phyloP scores from a whole-genome alignment of 2,888 invertebrate species.

The Sesia bembeciformis region DNA sequence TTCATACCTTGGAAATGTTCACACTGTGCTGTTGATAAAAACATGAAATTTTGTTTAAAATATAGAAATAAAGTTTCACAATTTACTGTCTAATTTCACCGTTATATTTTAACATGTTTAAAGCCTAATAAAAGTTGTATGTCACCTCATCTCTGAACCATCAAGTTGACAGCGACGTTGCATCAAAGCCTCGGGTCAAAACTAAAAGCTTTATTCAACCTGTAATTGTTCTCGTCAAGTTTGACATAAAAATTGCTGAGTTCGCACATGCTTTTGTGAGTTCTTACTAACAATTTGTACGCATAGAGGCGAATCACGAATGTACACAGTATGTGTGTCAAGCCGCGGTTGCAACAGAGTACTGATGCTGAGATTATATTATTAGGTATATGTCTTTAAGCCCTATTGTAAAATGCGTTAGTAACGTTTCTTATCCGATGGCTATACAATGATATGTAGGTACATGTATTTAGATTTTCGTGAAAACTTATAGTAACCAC shows the following conservation, averaged over 20 bases:
- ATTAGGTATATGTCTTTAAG: slow-evolving; percentile 23
- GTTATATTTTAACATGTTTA: too few relatives aligned
- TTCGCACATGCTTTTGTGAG: slow-evolving; percentile 8
- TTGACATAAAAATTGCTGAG: slow-evolving; percentile 28
- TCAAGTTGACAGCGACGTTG: slow-evolving; percentile 11
- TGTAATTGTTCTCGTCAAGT: slow-evolving; percentile 19
- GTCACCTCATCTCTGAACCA: slow-evolving; percentile 10
- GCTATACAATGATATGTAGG: background rate
- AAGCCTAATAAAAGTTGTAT: background rate
- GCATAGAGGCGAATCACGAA: slow-evolving; percentile 18
- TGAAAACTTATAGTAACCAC: too few relatives aligned
- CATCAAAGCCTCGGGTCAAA: background rate
- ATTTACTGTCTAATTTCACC: too few relatives aligned
- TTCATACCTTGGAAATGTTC: too few relatives aligned
- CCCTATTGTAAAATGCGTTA: slow-evolving; percentile 53
- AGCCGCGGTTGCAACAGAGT: slow-evolving; percentile 48
- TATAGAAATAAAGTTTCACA: too few relatives aligned
- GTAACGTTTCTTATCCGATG: background rate
- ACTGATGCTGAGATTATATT: slow-evolving; percentile 33
- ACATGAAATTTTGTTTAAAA: too few relatives aligned
- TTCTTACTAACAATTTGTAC: slow-evolving; percentile 4
- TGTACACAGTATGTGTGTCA: slow-evolving; percentile 56
- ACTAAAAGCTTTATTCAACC: slow-evolving; percentile 1
- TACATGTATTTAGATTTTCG: too few relatives aligned
- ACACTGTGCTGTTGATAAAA: too few relatives aligned